phyloP scores from a whole-genome alignment of 2,888 invertebrate genomes.

The Capitulum mitella region DNA sequence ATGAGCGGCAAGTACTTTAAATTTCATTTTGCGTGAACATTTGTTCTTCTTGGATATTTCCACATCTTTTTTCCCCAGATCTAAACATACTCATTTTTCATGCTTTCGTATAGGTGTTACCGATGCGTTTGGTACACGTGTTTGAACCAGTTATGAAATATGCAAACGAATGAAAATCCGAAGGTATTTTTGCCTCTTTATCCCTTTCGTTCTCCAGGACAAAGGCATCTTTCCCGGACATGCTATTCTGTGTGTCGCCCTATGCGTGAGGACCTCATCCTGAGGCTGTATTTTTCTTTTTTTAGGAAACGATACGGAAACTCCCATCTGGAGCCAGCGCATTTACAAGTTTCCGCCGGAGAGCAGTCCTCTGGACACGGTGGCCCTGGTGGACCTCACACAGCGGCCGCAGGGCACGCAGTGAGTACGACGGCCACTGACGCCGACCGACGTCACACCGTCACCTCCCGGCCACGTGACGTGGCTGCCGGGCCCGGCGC shows the following conservation, averaged over 20 bases:
- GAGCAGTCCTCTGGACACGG: background rate
- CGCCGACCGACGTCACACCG: no score
- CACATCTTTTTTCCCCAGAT: background rate
- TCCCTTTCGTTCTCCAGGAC: background rate
- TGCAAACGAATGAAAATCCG: background rate
- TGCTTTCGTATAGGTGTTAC: background rate
- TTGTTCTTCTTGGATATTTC: background rate
- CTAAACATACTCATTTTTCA: background rate
- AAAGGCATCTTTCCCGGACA: background rate
- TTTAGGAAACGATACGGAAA: background rate
- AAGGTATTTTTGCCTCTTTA: background rate
- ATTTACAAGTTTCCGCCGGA: background rate
- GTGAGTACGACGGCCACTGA: background rate
- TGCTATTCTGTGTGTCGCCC: background rate
- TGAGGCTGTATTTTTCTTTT: background rate
- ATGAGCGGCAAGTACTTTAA: background rate
- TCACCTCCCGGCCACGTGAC: no score
- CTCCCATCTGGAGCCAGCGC: background rate
- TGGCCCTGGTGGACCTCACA: background rate
- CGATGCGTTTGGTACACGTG: background rate
- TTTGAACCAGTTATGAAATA: background rate
- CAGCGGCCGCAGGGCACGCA: background rate
- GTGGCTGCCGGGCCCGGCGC: no score
- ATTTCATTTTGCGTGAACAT: background rate
- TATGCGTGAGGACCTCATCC: background rate